Percentiles rank a stretch among this genome's conserved stretches.
Conservation (phyloP, 2,113 vertebrate species). For the Callopanchax toddi region DNA sequence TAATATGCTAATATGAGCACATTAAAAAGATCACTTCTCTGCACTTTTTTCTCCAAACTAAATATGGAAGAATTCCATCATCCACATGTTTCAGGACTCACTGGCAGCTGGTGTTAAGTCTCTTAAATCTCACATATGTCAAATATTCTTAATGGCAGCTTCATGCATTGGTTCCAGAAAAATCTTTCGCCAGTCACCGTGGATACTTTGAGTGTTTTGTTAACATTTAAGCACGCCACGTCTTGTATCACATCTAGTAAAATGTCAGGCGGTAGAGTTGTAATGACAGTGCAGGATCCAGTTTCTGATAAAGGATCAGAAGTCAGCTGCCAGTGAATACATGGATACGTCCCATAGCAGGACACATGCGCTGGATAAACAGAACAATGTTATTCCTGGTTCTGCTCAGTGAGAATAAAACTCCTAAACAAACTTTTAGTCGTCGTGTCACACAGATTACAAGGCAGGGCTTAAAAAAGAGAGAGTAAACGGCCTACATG, state of each 20-base stretch:
- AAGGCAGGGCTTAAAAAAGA: constrained; percentile 25
- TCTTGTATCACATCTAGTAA: constrained; percentile 19
- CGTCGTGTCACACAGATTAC: constrained; percentile 23
- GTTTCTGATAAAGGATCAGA: constrained; percentile 63
- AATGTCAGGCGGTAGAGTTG: constrained; percentile 52
- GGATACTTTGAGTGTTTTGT: constrained; percentile 33
- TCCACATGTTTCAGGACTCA: constrained; percentile 10
- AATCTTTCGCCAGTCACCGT: constrained; percentile 52
- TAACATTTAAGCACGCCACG: constrained; percentile 33
- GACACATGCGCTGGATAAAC: constrained; percentile 46
- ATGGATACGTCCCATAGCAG: constrained; percentile 40
- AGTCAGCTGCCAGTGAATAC: constrained; percentile 57
- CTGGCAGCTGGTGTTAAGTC: constrained; percentile 11
- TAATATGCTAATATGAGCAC: constrained; percentile 36
- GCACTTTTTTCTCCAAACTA: constrained; percentile 46
- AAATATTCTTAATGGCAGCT: constrained; percentile 16
- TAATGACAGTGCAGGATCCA: constrained; percentile 52
- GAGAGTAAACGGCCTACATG: constrained; percentile 3
- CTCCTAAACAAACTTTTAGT: constrained; percentile 16
- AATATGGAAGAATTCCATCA: constrained; percentile 36
- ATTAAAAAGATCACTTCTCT: constrained; percentile 38
- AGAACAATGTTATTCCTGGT: constrained; percentile 50
- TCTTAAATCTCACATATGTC: constrained; percentile 26
- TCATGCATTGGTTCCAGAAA: constrained; percentile 45
- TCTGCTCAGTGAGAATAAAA: constrained; percentile 29